A percentile compares a stretch with the other conserved stretches of the same genome.
Evolutionary conservation across 2,113 vertebrate species (phyloP).

Genomic region (Ctenomys sociabilis): DNA sequence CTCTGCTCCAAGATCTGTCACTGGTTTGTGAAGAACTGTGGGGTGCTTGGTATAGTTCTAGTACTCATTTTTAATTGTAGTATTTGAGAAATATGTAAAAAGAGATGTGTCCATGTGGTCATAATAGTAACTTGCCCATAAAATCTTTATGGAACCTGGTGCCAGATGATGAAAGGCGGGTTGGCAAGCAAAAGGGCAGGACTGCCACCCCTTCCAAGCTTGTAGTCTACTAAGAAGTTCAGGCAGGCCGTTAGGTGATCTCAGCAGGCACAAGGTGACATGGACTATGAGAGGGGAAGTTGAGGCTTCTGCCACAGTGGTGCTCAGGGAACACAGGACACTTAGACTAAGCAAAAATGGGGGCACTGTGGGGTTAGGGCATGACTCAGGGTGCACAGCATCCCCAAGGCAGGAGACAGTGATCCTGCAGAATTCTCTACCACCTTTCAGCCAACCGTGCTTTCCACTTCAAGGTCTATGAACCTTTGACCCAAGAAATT

Average conservation of each 20-base stretch:
- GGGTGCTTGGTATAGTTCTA: not conserved
- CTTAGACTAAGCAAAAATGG: not conserved
- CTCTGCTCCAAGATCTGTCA: not conserved
- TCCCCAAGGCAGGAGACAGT: not conserved
- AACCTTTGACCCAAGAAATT: not conserved
- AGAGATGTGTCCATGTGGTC: not conserved
- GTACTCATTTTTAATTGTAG: not conserved
- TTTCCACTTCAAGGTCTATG: not conserved
- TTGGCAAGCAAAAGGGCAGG: not conserved
- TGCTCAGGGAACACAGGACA: not conserved
- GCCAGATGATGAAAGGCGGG: not conserved
- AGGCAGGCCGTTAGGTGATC: not conserved
- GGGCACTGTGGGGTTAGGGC: too few species aligned
- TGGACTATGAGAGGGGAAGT: too few species aligned
- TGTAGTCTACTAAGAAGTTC: not conserved
- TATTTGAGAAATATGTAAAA: not conserved
- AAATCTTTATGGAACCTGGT: not conserved
- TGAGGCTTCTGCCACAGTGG: not conserved
- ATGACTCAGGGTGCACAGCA: not conserved
- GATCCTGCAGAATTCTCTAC: not conserved
- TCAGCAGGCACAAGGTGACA: not conserved
- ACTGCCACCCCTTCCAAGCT: not conserved
- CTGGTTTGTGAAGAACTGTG: not conserved
- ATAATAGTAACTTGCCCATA: not conserved
- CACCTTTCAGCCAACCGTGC: not conserved